Percentiles rank a stretch among this genome's conserved stretches.
Conservation (phyloP, 37 sponge, comb jelly and placozoan species). For the Mnemiopsis leidyi region DNA sequence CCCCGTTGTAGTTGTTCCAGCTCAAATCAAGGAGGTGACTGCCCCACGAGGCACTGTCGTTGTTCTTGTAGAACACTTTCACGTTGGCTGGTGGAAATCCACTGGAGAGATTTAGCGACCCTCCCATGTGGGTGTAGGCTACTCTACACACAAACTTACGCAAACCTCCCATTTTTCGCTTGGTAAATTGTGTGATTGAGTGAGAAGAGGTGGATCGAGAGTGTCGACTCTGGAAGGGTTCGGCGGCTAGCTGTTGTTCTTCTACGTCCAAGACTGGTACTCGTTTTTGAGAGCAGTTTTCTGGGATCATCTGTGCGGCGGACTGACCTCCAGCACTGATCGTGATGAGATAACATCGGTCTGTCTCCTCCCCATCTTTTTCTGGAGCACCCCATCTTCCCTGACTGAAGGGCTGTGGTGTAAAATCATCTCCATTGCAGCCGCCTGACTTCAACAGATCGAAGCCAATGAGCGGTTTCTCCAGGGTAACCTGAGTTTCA, state of each 20-base stretch:
- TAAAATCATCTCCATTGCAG: neutral
- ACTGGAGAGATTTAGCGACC: neutral
- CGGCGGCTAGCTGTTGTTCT: neutral
- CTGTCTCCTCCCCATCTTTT: neutral
- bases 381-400: neutral
- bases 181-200: neutral
- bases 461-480: neutral
- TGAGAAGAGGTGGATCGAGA: neutral
- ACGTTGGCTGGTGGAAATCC: neutral
- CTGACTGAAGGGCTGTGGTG: neutral
- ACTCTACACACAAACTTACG: neutral
- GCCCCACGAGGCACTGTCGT: neutral
- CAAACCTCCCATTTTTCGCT: neutral
- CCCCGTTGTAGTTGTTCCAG: neutral
- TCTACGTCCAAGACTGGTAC: neutral
- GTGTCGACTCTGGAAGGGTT: neutral
- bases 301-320: neutral
- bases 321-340: neutral
- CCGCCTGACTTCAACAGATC: neutral
- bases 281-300: neutral
- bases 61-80: neutral
- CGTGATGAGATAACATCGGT: neutral
- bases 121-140: neutral
- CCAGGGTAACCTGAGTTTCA: neutral
- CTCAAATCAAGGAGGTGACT: neutral